phyloP scores from a whole-genome alignment of 1,140 invertebrate genomes.

The Zelostemma sp. region DNA sequence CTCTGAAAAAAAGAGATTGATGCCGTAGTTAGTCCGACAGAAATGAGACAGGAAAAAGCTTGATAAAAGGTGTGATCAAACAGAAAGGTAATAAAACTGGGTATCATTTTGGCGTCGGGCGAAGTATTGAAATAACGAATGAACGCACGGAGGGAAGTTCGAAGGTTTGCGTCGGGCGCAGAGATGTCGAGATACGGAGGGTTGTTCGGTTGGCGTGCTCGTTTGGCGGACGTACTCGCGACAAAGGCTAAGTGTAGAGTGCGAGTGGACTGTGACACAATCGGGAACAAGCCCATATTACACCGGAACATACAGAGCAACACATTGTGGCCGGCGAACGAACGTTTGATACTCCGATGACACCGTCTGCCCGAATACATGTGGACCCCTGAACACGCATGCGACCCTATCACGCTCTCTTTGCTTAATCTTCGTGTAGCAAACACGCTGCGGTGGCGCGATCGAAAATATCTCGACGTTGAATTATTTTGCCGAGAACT shows the following conservation, averaged over 20 bases:
- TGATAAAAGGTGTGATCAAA: background rate
- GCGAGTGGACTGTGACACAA: conserved; percentile 58
- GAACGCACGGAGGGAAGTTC: conserved; percentile 6
- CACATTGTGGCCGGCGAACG: conserved; percentile 25
- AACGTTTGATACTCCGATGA: conserved; percentile 16
- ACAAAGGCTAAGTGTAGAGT: conserved; percentile 69
- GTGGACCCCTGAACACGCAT: background rate
- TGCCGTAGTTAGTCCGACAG: too few relatives aligned
- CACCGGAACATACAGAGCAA: conserved; percentile 54
- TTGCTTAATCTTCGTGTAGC: background rate
- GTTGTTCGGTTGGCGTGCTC: conserved; percentile 12
- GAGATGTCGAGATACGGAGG: conserved; percentile 18
- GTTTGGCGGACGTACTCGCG: conserved; percentile 44
- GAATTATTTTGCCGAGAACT: background rate
- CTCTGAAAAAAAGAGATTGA: too few relatives aligned
- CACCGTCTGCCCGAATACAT: background rate
- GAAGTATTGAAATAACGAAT: conserved; percentile 1
- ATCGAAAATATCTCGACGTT: background rate
- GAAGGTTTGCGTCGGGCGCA: conserved; percentile 25
- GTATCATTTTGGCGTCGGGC: background rate
- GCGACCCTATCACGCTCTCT: background rate
- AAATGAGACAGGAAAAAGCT: too few relatives aligned
- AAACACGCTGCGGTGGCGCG: background rate
- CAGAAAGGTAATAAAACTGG: background rate
- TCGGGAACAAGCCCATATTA: conserved; percentile 66